Percentiles rank a stretch among this genome's conserved stretches.
Evolutionary conservation across 2,113 vertebrate genomes (phyloP).

Genomic region (Rattus rattus): DNA sequence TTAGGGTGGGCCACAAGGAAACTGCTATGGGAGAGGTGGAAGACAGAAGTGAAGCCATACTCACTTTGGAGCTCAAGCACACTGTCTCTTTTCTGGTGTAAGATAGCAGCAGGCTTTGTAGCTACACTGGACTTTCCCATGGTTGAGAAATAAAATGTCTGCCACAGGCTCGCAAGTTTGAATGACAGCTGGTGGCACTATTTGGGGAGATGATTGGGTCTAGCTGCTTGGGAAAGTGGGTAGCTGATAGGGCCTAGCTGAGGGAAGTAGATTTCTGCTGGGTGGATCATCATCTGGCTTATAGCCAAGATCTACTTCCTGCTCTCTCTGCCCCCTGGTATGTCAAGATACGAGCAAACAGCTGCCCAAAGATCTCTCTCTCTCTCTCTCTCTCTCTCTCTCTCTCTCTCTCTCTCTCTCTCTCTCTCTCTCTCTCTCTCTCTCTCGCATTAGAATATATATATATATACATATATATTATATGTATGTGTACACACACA

Average conservation of each 20-base stretch:
- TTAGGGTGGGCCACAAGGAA: neutral
- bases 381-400: too few relatives aligned
- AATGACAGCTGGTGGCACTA: neutral
- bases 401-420: neutral
- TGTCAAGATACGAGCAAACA: neutral
- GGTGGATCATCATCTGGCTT: neutral
- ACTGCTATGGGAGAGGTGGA: neutral
- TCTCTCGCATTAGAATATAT: neutral
- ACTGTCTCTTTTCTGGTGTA: neutral
- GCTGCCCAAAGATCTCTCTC: neutral
- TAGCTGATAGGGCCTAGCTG: neutral
- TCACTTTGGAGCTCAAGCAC: neutral
- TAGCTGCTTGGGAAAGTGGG: neutral
- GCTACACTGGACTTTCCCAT: neutral
- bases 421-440: neutral
- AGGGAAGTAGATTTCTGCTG: neutral
- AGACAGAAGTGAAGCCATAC: neutral
- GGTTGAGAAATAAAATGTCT: neutral
- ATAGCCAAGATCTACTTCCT: neutral
- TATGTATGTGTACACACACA: too few relatives aligned
- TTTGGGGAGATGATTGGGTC: neutral
- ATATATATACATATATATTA: too few relatives aligned
- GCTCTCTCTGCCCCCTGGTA: neutral
- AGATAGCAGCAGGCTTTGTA: slow-evolving; percentile 1
- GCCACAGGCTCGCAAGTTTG: neutral